Conservation (phyloP, 2,113 vertebrate genomes). For the Osmerus eperlanus region DNA sequence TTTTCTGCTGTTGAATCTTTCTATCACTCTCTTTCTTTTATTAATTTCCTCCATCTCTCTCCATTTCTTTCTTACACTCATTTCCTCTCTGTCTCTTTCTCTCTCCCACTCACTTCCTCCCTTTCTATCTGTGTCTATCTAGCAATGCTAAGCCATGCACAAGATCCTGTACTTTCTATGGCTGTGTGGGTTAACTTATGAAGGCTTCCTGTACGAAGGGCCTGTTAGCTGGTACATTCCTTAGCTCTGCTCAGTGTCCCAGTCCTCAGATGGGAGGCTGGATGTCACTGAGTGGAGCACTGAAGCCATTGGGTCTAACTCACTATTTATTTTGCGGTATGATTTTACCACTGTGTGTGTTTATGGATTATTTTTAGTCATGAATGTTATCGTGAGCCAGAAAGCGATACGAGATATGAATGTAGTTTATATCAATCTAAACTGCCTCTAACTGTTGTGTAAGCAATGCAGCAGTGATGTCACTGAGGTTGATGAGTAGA, state of each 20-base stretch:
- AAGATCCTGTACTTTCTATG: background rate
- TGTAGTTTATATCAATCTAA: background rate
- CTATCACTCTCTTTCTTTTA: background rate
- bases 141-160: background rate
- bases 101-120: background rate
- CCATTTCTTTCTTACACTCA: background rate
- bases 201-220: background rate
- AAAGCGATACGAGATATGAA: background rate
- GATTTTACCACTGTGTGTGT: conserved; percentile 17
- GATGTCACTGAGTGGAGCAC: conserved; percentile 27
- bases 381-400: background rate
- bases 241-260: conserved; percentile 31
- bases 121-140: background rate
- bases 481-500: background rate
- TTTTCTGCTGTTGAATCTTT: background rate
- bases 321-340: conserved; percentile 21
- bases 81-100: background rate
- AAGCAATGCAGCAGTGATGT: conserved; percentile 1
- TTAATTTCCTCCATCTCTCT: background rate
- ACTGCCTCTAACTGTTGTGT: background rate
- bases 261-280: conserved; percentile 21
- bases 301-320: conserved; percentile 23
- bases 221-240: background rate
- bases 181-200: background rate
- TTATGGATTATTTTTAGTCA: background rate